These are phyloP conservation scores for Peromyscus maniculatus DNA, from an alignment of 2,113 vertebrate species.

Conservation along the genomic window DNA sequence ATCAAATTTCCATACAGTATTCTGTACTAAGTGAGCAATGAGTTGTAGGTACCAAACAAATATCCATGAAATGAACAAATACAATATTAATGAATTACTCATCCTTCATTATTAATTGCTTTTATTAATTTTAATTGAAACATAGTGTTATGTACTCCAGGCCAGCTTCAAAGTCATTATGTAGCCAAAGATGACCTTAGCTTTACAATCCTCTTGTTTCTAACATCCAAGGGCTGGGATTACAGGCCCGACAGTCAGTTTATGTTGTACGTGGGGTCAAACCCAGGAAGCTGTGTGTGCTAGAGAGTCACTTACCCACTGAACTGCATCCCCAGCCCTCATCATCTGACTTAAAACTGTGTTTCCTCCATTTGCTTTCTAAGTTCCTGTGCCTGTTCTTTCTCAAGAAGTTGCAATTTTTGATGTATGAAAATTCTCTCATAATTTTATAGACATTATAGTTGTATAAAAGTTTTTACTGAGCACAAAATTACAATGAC, in stretches of 20 bases:
- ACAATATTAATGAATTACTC: neutral
- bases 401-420: neutral
- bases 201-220: neutral
- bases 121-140: neutral
- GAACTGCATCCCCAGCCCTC: neutral
- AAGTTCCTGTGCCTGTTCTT: neutral
- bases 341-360: conserved; percentile 15
- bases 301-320: neutral
- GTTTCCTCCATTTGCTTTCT: neutral
- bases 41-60: neutral
- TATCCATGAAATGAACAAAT: neutral
- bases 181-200: neutral
- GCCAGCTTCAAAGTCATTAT: neutral
- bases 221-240: neutral
- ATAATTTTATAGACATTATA: conserved; percentile 19
- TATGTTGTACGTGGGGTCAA: no score
- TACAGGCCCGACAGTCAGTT: no score
- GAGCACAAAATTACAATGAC: neutral
- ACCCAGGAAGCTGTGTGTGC: no score
- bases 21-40: neutral
- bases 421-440: neutral
- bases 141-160: neutral
- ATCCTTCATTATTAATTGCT: neutral
- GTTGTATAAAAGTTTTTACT: conserved; percentile 47
- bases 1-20: neutral